phyloP scores from a whole-genome alignment of 2,113 vertebrate species.

The Lagopus muta region DNA sequence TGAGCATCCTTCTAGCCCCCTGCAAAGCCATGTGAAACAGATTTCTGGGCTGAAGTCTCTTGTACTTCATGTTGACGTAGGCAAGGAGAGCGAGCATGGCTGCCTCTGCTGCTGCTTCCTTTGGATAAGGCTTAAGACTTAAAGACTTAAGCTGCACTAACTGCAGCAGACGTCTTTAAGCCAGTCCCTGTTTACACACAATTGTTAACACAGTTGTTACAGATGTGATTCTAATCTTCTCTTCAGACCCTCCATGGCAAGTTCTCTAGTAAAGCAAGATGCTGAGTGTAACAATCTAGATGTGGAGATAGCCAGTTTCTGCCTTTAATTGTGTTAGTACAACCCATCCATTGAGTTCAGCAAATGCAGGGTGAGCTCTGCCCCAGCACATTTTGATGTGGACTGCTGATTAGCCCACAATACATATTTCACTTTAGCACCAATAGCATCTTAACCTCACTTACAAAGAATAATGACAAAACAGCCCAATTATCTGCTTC shows the following conservation, averaged over 20 bases:
- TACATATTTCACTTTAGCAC: slow-evolving; percentile 20
- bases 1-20: neutral
- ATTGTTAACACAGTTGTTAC: neutral
- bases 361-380: slow-evolving; percentile 37
- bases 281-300: fast-evolving
- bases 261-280: neutral
- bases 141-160: neutral
- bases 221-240: slow-evolving; percentile 17
- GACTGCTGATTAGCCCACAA: slow-evolving; percentile 52
- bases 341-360: slow-evolving; percentile 17
- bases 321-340: slow-evolving; percentile 28
- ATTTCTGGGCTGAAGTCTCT: neutral
- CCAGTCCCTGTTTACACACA: slow-evolving; percentile 24
- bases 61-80: neutral
- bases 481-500: slow-evolving; percentile 59
- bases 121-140: neutral
- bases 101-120: neutral
- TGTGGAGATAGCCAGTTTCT: slow-evolving; percentile 10
- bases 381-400: slow-evolving; percentile 11
- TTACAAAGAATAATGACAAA: slow-evolving; percentile 61
- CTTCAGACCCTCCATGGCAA: slow-evolving; percentile 9
- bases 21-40: neutral
- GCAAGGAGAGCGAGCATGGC: neutral
- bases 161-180: neutral
- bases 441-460: slow-evolving; percentile 54